Percentiles rank a stretch among this genome's conserved stretches.
These are phyloP conservation scores for Aelia acuminata DNA, from an alignment of 2,888 invertebrate species.

Conservation along the genomic window DNA sequence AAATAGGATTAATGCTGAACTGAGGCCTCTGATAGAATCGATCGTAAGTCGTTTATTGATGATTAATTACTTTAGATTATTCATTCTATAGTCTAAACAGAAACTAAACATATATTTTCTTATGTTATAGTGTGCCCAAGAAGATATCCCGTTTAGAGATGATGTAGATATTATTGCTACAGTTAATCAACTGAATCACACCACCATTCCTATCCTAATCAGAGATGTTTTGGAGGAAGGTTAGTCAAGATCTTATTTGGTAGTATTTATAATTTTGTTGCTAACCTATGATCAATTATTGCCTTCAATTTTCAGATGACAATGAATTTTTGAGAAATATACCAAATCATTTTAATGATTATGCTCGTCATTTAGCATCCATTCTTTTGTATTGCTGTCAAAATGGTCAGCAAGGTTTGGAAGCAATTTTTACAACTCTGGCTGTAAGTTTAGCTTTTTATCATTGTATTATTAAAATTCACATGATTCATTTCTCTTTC, in stretches of 20 bases:
- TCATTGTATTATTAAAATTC: neutral
- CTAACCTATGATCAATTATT: neutral
- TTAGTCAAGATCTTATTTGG: constrained; percentile 64
- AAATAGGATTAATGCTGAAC: constrained; percentile 62
- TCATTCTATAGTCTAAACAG: no score
- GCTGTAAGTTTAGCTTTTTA: constrained; percentile 54
- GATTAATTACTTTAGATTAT: neutral
- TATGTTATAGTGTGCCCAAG: constrained; percentile 55
- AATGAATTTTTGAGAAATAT: constrained; percentile 68
- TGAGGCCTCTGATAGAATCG: constrained; percentile 61
- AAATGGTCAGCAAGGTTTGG: constrained; percentile 68
- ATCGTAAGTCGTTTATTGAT: constrained; percentile 61
- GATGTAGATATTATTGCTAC: constrained; percentile 70
- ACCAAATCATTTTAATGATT: constrained; percentile 67
- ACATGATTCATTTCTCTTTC: neutral
- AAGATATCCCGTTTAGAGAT: constrained; percentile 68
- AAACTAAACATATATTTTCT: neutral
- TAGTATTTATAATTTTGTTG: neutral
- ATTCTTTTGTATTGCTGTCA: constrained; percentile 69
- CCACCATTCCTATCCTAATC: constrained; percentile 68
- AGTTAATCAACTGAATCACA: constrained; percentile 68
- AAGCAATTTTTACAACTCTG: constrained; percentile 50
- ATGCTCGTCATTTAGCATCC: constrained; percentile 68
- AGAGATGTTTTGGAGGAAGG: constrained; percentile 68
- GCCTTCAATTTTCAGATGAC: constrained; percentile 66